Evolutionary conservation across 1,140 invertebrate species (phyloP), one percentile per base, ranked within the genome.

Genomic region (Mercenaria mercenaria): DNA sequence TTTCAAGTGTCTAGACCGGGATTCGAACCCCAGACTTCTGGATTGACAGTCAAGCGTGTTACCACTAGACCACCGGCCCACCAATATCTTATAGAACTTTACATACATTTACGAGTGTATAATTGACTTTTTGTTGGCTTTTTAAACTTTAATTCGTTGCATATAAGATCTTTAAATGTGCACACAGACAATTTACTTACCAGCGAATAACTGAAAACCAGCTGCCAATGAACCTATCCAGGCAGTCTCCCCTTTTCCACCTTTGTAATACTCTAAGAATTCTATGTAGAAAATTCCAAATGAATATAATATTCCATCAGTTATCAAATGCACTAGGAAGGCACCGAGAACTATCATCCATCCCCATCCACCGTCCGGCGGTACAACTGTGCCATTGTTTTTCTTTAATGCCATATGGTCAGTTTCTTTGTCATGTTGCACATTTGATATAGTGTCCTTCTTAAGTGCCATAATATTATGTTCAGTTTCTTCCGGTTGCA

Each of bases 271-370:
- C 20, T 96, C 96, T 47, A 98, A 97, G 88, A 99, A 98, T 93
- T 98, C 97, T 20, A 97, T 82, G 50, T 94, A 91, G 76, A 95
- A 93, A 8, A 95, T 91, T 6, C 95, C 95, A 90, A 96, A 96
- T 23, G 96, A 95, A 88, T 96, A 96, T 3, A 94, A 92, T 59
- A 96, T 94, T n/a, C 99, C 99, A 95, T 99, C 99, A 26, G 99
- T 98, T 90, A 99, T 98, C 96, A 99, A 97, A 97, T 99, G 99
- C 95, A 99, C 99, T 97, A 99, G 97, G 96, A 99, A 99, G 11
- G 98, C 99, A 64, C 98, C 98, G 93, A 99, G 97, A 41, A 99
- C 99, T 90, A 99, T 97, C 95, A 99, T 97, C 99, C 99, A 99
- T 1, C 98, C 98, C 95, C 98, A 98, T n/a, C 95, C 95, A 11